A percentile compares a stretch with the other conserved stretches of the same genome.
Evolutionary conservation across 1,140 invertebrate species (phyloP).

Genomic region (Carposina sasakii): DNA sequence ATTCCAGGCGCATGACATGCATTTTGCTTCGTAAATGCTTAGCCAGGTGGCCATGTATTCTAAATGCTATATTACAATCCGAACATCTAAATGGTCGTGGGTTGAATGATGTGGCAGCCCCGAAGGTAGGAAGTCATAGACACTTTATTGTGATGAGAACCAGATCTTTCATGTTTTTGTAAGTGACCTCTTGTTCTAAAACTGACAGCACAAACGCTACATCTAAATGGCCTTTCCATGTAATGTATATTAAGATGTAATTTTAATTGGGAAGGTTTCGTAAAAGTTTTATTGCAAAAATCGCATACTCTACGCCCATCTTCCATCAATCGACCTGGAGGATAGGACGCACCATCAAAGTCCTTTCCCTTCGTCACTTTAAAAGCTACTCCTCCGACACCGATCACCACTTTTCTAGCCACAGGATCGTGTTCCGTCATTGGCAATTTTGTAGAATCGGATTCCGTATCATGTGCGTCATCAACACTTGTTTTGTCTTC

Average conservation of each 20-base stretch:
- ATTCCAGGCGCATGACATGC: slow-evolving; percentile 97
- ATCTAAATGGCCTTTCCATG: slow-evolving; percentile 92
- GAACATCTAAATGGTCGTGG: slow-evolving; percentile 95
- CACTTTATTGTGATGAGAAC: slow-evolving; percentile 93
- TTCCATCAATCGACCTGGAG: slow-evolving; percentile 74
- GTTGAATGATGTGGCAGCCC: slow-evolving; percentile 88
- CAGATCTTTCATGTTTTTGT: slow-evolving; percentile 92
- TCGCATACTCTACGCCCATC: slow-evolving; percentile 88
- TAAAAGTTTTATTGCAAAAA: slow-evolving; percentile 93
- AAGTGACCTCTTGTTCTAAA: slow-evolving; percentile 94
- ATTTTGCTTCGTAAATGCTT: slow-evolving; percentile 97
- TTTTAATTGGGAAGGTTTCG: slow-evolving; percentile 89
- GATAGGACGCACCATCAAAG: slow-evolving; percentile 57
- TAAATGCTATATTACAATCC: slow-evolving; percentile 96
- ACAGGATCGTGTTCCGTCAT: slow-evolving; percentile 54
- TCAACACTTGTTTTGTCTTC: slow-evolving; percentile 46
- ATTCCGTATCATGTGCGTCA: slow-evolving; percentile 35
- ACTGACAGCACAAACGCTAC: slow-evolving; percentile 91
- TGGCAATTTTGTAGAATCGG: slow-evolving; percentile 41
- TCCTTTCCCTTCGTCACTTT: slow-evolving; percentile 66
- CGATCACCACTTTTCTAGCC: slow-evolving; percentile 69
- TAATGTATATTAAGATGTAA: slow-evolving; percentile 97
- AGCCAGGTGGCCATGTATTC: slow-evolving; percentile 95
- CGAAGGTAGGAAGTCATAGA: slow-evolving; percentile 90
- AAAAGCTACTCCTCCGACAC: slow-evolving; percentile 66